Conservation (phyloP, 2,888 invertebrate genomes). For the Acleris sparsana region DNA sequence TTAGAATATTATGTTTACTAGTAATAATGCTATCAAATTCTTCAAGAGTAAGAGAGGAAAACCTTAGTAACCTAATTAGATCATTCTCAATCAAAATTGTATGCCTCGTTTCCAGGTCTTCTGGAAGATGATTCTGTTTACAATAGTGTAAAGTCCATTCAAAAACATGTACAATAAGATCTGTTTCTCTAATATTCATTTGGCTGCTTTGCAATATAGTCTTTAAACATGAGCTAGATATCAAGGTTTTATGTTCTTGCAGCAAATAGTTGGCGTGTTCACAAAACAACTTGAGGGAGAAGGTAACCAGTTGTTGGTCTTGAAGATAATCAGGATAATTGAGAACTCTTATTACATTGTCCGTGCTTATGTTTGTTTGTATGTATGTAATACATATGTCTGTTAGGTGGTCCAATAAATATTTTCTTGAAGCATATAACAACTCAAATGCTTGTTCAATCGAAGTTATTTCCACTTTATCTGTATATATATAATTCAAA, state of each 20-base stretch:
- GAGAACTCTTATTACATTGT: constrained; percentile 83
- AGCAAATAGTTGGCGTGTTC: constrained; percentile 82
- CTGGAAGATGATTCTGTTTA: constrained; percentile 63
- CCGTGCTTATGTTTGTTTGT: constrained; percentile 79
- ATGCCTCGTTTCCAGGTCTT: constrained; percentile 71
- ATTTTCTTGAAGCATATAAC: constrained; percentile 86
- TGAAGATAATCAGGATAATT: constrained; percentile 85
- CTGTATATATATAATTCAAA: constrained; percentile 85
- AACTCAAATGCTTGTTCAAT: constrained; percentile 85
- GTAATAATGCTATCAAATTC: constrained; percentile 68
- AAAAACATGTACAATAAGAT: constrained; percentile 79
- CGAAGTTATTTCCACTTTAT: constrained; percentile 78
- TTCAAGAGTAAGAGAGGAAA: constrained; percentile 60
- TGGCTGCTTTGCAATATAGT: constrained; percentile 76
- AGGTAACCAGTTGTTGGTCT: constrained; percentile 77
- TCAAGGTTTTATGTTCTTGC: constrained; percentile 71
- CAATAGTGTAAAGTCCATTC: constrained; percentile 83
- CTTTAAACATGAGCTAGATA: constrained; percentile 77
- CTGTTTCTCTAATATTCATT: constrained; percentile 79
- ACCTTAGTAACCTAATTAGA: constrained; percentile 74
- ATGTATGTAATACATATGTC: constrained; percentile 81
- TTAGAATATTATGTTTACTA: constrained; percentile 63
- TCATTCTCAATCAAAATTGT: constrained; percentile 67
- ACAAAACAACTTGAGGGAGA: constrained; percentile 82
- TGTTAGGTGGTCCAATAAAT: constrained; percentile 82